A percentile compares a stretch with the other conserved stretches of the same genome.
Evolutionary conservation across 1,140 invertebrate genomes (phyloP).

Genomic region (Drosophila mojavensis): DNA sequence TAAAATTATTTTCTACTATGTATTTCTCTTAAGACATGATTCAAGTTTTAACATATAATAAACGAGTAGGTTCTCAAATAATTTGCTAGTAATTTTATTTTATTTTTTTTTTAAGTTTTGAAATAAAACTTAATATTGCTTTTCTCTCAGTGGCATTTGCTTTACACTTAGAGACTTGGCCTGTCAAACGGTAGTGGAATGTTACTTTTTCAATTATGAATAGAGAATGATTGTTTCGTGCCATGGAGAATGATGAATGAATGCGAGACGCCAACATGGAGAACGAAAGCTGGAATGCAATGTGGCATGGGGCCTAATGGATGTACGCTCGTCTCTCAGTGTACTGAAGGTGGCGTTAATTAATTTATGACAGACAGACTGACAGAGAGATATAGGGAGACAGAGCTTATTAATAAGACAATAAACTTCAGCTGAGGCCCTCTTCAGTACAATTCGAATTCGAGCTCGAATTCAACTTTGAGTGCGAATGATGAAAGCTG

Average conservation of each 20-base stretch:
- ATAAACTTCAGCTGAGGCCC: constrained; percentile 45
- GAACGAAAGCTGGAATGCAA: constrained; percentile 17
- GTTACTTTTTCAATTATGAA: constrained; percentile 79
- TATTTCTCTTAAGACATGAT: too few relatives aligned
- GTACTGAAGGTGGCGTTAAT: constrained; percentile 50
- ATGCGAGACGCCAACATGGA: constrained; percentile 1
- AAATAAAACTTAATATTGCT: background rate
- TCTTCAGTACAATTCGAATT: constrained; percentile 2
- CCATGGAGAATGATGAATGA: constrained; percentile 46
- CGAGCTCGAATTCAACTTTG: constrained; percentile 5
- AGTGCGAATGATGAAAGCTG: constrained; percentile 33
- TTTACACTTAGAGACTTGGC: background rate
- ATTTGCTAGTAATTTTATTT: too few relatives aligned
- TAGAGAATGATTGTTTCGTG: constrained; percentile 75
- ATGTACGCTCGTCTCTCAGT: constrained; percentile 29
- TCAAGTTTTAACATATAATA: too few relatives aligned
- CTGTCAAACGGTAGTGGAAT: constrained; percentile 75
- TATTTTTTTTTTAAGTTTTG: background rate
- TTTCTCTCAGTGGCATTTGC: constrained; percentile 13
- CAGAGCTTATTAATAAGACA: constrained; percentile 73
- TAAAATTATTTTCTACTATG: too few relatives aligned
- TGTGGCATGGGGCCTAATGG: constrained; percentile 51
- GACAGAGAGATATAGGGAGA: constrained; percentile 22
- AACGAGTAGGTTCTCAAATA: too few relatives aligned
- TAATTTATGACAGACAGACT: constrained; percentile 69